Conservation (phyloP, 2,888 invertebrate genomes). For the Pammene aurita region DNA sequence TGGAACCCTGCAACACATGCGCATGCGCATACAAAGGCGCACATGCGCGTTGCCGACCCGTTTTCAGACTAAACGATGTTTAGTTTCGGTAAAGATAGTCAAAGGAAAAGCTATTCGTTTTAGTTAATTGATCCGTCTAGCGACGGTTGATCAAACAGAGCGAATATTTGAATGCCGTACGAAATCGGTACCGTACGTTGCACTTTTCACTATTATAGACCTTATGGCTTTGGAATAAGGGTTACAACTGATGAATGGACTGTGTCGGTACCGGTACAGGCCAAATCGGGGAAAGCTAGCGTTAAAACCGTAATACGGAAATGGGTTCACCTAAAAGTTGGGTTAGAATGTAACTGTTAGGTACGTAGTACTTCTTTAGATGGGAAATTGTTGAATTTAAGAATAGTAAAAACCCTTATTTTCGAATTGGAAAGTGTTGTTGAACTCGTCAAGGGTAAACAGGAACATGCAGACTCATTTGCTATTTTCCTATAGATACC, state of each 20-base stretch:
- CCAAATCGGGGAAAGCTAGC: conserved; percentile 7
- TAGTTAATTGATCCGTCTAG: conserved; percentile 23
- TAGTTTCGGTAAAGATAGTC: too few relatives aligned
- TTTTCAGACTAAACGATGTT: too few relatives aligned
- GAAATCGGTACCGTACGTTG: conserved; percentile 11
- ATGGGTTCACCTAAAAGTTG: not conserved
- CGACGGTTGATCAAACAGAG: conserved; percentile 21
- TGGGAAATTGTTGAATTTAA: too few relatives aligned
- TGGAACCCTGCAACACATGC: not conserved
- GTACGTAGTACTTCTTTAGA: too few relatives aligned
- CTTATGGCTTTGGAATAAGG: not conserved
- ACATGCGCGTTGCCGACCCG: too few relatives aligned
- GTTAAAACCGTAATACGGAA: not conserved
- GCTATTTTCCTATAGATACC: too few relatives aligned
- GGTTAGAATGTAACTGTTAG: not conserved
- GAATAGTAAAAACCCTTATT: too few relatives aligned
- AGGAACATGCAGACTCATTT: too few relatives aligned
- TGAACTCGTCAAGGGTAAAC: too few relatives aligned
- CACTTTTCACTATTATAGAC: not conserved
- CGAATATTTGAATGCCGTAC: conserved; percentile 23
- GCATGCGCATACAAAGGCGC: not conserved
- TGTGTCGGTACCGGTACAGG: not conserved
- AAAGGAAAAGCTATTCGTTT: conserved; percentile 19
- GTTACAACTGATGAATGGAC: not conserved
- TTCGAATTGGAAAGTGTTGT: too few relatives aligned